phyloP scores from a whole-genome alignment of 1,140 invertebrate genomes.

The Drosophila aff. region DNA sequence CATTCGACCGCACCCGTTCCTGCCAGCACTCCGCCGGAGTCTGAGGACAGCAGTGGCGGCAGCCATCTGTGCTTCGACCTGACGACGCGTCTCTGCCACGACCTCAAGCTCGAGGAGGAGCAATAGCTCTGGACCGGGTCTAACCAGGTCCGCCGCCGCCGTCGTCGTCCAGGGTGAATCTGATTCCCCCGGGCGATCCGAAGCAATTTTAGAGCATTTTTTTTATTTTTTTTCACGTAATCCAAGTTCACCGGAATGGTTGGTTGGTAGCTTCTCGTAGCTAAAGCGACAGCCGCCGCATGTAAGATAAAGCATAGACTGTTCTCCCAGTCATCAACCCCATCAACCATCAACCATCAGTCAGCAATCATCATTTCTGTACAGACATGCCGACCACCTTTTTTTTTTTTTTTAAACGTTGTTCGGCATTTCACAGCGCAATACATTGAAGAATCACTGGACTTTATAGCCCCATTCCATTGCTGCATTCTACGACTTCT shows the following conservation, averaged over 20 bases:
- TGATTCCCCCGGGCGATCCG: constrained; percentile 13
- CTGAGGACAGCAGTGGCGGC: constrained; percentile 28
- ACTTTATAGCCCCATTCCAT: not conserved
- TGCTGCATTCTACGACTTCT: not conserved
- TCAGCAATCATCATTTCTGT: not conserved
- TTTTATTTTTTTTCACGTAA: constrained; percentile 11
- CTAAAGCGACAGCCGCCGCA: constrained; percentile 6
- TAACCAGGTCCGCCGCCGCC: constrained; percentile 1
- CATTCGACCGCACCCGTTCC: not conserved
- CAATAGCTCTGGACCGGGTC: constrained; percentile 18
- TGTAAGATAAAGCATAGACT: constrained; percentile 36
- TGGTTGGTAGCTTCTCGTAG: constrained; percentile 2
- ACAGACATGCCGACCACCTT: not conserved
- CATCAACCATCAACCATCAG: not conserved
- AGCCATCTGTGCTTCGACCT: constrained; percentile 33
- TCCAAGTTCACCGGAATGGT: not conserved
- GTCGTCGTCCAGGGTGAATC: constrained; percentile 3
- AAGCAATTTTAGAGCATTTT: not conserved
- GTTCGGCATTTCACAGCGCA: constrained; percentile 2
- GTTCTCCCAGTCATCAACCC: constrained; percentile 13
- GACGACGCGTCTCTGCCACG: constrained; percentile 31
- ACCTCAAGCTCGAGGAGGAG: constrained; percentile 28
- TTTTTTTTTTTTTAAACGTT: not conserved
- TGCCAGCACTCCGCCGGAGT: constrained; percentile 23
- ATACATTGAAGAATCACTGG: constrained; percentile 2